Evolutionary conservation across 2,888 invertebrate species (phyloP), one percentile per base, ranked within the genome.

Genomic region (Coenonympha glycerion): DNA sequence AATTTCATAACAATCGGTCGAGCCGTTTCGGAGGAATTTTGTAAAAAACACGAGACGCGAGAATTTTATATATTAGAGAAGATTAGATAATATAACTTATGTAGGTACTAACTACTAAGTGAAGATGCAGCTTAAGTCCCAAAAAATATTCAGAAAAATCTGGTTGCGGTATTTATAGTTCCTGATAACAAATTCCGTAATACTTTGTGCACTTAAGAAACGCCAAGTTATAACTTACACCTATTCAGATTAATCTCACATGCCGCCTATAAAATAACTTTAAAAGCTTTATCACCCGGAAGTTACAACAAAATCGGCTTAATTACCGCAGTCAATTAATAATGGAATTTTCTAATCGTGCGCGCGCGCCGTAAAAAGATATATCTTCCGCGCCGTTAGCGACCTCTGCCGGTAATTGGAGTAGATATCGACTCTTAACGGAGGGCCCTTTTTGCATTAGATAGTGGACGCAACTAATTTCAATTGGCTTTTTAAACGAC

Each of bases 271-370:
- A 37, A 49, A 47, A 47, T 52, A 30, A 18, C 39, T 22, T 37
- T 36, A 37, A 41, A 45, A 39, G 44, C 39, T 48, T 45, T 54
- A 54, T 54, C 48, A 45, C 28, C 40, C 41, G 54, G 47, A 53
- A 49, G 47, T 37, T 42, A 39, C 30, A 46, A 61, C 65, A 61
- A 70, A 74, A 78, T 71, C 62, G 58, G 59, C 73, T 73, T 77
- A 79, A 83, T 83, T 80, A 80, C 73, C 60, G 58, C 59, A 69
- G 66, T 76, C 78, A 75, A 82, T 85, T 80, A 83, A 79, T 83
- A 78, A 70, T 67, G 82, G 83, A 76, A 85, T 84, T 81, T 84
- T 83, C 80, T 81, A 84, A 85, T 85, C 82, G 81, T 40, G 73
- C 72, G 76, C 66, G 60, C 64, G 74, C 53, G 48, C 73, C 64